Base-by-base conservation (phyloP, 2,888 invertebrate species). In the Conops quadrifasciatus region DNA sequence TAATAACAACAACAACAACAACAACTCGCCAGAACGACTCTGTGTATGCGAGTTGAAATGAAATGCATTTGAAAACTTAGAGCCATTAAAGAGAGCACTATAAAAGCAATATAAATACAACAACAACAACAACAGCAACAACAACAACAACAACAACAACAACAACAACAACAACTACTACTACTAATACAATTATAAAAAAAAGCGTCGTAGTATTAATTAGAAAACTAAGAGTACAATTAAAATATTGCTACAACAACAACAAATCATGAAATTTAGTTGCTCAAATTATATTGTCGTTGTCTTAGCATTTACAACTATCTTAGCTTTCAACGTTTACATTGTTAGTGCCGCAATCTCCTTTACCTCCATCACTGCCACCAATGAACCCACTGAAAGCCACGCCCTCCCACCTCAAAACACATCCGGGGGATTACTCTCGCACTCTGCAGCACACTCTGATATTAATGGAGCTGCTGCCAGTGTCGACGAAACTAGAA, bases 1-100 rank as follows among this genome's bases (percentile, higher is more conserved):
- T 43, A 51, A 19, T 67, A 13, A 45, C 66, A 15, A 69, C 51
- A 45, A 53, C 51, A 9, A 45, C 66, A 68, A 56, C 68, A 71
- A 53, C 62, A 21, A 21, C n/a, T n/a, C n/a, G n/a, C n/a, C n/a
- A n/a, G n/a, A n/a, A n/a, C n/a, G n/a, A n/a, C n/a, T n/a, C n/a
- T n/a, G n/a, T n/a, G n/a, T n/a, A n/a, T 47, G 47, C 51, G 66
- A 51, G 21, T 45, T 19, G 19, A 59, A 13, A 36, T 67, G 53
- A 36, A 36, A 36, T 36, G 4, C 9, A 36, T 36, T 36, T 7
- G 36, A 36, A 36, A 36, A 36, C 9, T 36, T 36, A 9, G 9
- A 36, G 36, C 36, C 36, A 36, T 9, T n/a, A 9, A 36, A 36
- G 36, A 7, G 36, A 36, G 36, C 4, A 36, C 36, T 36, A 36